A percentile compares a stretch with the other conserved stretches of the same genome.
Evolutionary conservation across 2,888 invertebrate genomes (phyloP).

Genomic region (Lissonota sp.): DNA sequence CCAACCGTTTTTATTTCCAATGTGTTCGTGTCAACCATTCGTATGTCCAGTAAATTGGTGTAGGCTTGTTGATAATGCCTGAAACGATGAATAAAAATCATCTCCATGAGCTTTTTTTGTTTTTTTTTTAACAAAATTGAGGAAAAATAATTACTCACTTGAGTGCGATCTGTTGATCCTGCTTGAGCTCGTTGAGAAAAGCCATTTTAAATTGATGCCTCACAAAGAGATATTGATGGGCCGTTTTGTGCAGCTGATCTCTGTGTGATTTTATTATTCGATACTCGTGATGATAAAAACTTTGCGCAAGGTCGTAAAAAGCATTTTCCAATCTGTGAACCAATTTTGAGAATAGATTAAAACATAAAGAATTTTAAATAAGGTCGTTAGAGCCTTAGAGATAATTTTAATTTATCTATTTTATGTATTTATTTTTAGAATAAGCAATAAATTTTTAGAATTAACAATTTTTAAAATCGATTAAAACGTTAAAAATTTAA

Average conservation of each 20-base stretch:
- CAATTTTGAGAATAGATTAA: background rate
- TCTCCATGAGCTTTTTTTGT: no score
- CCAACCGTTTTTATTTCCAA: slow-evolving; percentile 97
- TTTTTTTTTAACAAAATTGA: background rate
- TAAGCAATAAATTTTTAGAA: no score
- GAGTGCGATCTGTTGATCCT: slow-evolving; percentile 93
- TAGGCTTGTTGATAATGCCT: slow-evolving; percentile 95
- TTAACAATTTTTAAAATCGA: background rate
- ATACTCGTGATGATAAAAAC: slow-evolving; percentile 95
- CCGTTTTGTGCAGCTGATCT: slow-evolving; percentile 95
- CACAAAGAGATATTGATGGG: slow-evolving; percentile 96
- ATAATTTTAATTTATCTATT: no score
- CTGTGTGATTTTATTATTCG: slow-evolving; percentile 94
- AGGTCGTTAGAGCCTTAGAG: no score
- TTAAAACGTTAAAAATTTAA: background rate
- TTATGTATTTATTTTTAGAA: background rate
- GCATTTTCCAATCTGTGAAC: slow-evolving; percentile 92
- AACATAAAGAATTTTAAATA: background rate
- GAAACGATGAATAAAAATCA: slow-evolving; percentile 3
- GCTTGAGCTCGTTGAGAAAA: slow-evolving; percentile 96
- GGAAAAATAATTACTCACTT: slow-evolving; percentile 85
- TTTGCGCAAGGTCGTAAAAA: slow-evolving; percentile 96
- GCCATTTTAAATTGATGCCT: slow-evolving; percentile 99
- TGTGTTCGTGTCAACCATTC: slow-evolving; percentile 95
- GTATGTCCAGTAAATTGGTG: slow-evolving; percentile 93